A percentile compares a stretch with the other conserved stretches of the same genome.
phyloP scores from a whole-genome alignment of 2,113 vertebrate species.

The Lates calcarifer region DNA sequence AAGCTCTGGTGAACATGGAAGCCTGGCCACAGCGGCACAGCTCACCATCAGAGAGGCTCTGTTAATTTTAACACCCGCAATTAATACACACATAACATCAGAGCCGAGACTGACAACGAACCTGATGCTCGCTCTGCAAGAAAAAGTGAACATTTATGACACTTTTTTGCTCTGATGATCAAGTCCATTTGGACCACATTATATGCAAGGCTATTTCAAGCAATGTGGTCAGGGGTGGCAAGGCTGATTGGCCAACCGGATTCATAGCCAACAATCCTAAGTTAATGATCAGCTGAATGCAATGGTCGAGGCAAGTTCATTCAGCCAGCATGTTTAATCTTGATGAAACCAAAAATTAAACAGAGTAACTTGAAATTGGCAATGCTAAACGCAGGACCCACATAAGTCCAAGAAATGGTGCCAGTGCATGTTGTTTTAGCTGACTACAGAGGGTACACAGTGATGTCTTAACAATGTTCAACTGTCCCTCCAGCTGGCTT shows the following conservation, averaged over 20 bases:
- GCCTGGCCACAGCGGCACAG: not conserved
- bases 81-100: slow-evolving; percentile 37
- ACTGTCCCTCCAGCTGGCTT: slow-evolving; percentile 40
- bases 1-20: slow-evolving; percentile 37
- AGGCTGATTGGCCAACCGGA: not conserved
- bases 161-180: not conserved
- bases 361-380: not conserved
- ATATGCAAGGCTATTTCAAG: not conserved
- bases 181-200: not conserved
- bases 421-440: slow-evolving; percentile 9
- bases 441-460: slow-evolving; percentile 9
- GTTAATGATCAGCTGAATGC: not conserved
- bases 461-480: slow-evolving; percentile 36
- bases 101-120: not conserved
- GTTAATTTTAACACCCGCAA: slow-evolving; percentile 33
- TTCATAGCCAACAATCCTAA: not conserved
- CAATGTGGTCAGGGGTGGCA: not conserved
- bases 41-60: slow-evolving; percentile 32
- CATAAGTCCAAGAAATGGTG: not conserved
- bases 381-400: not conserved
- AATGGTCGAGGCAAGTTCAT: not conserved
- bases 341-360: not conserved
- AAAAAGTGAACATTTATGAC: not conserved
- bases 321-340: slow-evolving; percentile 1
- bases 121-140: slow-evolving; percentile 4